Evolutionary conservation across 1,140 invertebrate genomes (phyloP), one percentile per base, ranked within the genome.

Genomic region (Drosophila sturtevanti): DNA sequence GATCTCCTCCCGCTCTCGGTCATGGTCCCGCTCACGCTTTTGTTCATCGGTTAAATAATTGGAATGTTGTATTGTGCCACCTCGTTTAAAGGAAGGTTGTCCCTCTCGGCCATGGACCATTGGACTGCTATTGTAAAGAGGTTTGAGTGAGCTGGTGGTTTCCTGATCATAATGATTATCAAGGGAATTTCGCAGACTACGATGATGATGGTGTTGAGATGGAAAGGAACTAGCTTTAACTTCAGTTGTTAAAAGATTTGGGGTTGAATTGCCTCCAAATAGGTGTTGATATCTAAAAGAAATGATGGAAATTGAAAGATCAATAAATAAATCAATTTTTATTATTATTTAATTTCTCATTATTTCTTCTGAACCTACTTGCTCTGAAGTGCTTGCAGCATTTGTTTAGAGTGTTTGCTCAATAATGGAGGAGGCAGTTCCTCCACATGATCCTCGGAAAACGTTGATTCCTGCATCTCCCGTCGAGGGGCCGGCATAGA

Each of bases 41-140:
- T 12, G 41, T 4, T 65, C 54, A 2, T 63, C 54, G 4, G 3
- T 14, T 10, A 16, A 55, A 58, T 56, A 63, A 24, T 35, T 58
- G 78, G 82, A 86, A 86, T 82, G 79, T 54, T 11, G 5, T 12
- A 3, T 27, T 56, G 1, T 18, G 61, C 72, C 16, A 12, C 31
- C 56, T 24, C 67, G 65, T 59, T 21, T 68, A 2, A 27, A 14
- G 4, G 1, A n/a, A 4, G 27, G 4, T 24, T 66, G 24, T 21
- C 52, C 27, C 24, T 62, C 31, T 35, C 58, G 58, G 12, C 18
- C 56, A 3, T 27, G 14, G 5, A 10, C 51, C 37, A 86, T 21
- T 6, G 84, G 82, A 55, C 79, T 87, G 68, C 82, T 86, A 56
- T 82, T 86, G 56, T 35, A 87, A 51, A 87, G 27, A 6, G 82